Conservation (phyloP, 2,888 invertebrate genomes). For the Torymus texanus region DNA sequence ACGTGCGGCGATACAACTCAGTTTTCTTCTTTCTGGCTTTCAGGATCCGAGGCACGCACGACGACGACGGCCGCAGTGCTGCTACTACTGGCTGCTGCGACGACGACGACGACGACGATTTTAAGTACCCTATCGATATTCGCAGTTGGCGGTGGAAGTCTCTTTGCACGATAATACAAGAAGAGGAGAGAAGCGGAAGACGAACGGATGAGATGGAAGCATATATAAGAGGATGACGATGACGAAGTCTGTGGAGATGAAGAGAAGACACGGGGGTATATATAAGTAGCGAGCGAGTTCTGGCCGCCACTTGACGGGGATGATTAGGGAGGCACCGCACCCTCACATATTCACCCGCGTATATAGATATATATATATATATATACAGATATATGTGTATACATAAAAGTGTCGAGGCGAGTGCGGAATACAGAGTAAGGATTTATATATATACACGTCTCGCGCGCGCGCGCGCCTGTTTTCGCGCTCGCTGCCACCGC, state of each 20-base stretch:
- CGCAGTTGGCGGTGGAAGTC: conserved; percentile 2
- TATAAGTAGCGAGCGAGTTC: neutral
- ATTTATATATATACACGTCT: neutral
- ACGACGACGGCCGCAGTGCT: neutral
- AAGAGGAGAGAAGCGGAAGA: neutral
- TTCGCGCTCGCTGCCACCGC: too few relatives aligned
- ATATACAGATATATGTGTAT: too few relatives aligned
- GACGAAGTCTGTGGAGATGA: neutral
- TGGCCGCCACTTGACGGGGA: conserved; percentile 1
- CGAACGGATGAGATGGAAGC: neutral
- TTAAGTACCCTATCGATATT: conserved; percentile 52
- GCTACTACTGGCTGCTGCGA: too few relatives aligned
- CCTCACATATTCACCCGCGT: neutral
- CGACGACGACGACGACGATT: conserved; percentile 22
- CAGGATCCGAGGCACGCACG: conserved; percentile 50
- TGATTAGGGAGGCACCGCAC: conserved; percentile 26
- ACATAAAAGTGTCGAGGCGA: neutral
- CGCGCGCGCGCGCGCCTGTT: too few relatives aligned
- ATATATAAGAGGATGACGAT: neutral
- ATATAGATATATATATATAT: neutral
- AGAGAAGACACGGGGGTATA: neutral
- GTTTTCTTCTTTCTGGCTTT: conserved; percentile 41
- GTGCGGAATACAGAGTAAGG: conserved; percentile 38
- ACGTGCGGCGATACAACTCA: neutral
- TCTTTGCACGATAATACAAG: conserved; percentile 52